These are phyloP conservation scores for Digitonthophagus gazella DNA, from an alignment of 2,888 invertebrate species.

Conservation along the genomic window DNA sequence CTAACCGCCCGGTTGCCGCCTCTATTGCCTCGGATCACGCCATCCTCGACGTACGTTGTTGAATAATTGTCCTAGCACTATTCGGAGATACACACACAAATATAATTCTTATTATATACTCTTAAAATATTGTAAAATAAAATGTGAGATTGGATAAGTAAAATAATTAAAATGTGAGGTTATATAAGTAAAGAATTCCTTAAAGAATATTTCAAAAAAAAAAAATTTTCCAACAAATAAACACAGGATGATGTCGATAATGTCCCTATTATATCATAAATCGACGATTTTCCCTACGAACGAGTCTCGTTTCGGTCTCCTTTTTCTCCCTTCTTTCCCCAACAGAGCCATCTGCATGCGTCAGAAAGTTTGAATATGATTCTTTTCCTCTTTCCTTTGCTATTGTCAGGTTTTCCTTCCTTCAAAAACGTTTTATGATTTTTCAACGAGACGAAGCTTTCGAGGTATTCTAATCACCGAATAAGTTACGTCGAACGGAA, in stretches of 20 bases:
- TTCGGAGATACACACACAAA: neutral
- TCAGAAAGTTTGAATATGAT: neutral
- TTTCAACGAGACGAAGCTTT: too few species aligned
- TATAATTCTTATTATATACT: too few species aligned
- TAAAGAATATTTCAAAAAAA: too few species aligned
- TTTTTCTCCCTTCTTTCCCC: neutral
- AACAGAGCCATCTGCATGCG: neutral
- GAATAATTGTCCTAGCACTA: neutral
- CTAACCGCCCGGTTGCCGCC: conserved; percentile 45
- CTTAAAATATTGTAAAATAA: neutral
- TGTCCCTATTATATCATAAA: neutral
- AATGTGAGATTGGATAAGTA: neutral
- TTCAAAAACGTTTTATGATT: too few species aligned
- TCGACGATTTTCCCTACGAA: neutral
- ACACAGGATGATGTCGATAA: too few species aligned
- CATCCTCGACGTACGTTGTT: neutral
- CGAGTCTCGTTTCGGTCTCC: neutral
- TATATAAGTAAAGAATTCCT: too few species aligned
- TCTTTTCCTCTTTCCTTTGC: too few species aligned
- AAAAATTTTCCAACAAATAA: too few species aligned
- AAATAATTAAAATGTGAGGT: too few species aligned
- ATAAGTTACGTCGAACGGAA: too few species aligned
- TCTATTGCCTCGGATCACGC: conserved; percentile 47
- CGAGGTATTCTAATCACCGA: too few species aligned
- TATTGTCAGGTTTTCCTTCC: too few species aligned